Percentiles rank a stretch among this genome's conserved stretches.
These are phyloP conservation scores for Protobothrops flavoviridis DNA, from an alignment of 2,113 vertebrate species.

Conservation along the genomic window DNA sequence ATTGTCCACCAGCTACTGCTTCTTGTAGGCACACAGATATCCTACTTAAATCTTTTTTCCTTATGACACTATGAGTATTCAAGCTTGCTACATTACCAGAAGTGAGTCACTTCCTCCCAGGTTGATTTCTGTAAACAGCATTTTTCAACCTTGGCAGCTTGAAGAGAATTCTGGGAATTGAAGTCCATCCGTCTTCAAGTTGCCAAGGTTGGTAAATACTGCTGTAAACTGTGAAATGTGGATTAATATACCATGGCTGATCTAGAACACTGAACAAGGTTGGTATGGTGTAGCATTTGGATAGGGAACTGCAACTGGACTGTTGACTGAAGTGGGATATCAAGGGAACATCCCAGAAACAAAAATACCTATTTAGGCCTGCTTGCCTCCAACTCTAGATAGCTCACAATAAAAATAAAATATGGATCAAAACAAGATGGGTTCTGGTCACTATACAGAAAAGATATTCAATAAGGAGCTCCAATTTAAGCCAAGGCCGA, in stretches of 20 bases:
- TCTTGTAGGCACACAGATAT: background rate
- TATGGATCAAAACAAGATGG: background rate
- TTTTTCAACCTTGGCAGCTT: background rate
- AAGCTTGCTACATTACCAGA: background rate
- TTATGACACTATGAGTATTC: background rate
- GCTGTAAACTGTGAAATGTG: background rate
- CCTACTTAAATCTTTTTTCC: background rate
- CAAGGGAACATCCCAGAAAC: background rate
- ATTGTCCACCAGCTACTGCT: background rate
- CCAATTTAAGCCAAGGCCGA: background rate
- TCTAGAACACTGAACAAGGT: background rate
- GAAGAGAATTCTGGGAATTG: background rate
- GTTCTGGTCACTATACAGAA: background rate
- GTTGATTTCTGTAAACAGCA: background rate
- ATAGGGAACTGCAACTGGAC: background rate
- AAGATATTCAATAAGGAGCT: background rate
- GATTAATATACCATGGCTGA: background rate
- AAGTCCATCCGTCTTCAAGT: background rate
- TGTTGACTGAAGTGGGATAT: background rate
- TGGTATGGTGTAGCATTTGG: background rate
- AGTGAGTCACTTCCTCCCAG: background rate
- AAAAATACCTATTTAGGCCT: background rate
- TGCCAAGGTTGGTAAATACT: background rate
- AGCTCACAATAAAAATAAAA: background rate
- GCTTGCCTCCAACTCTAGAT: background rate